Evolutionary conservation across 2,888 invertebrate species (phyloP), one percentile per base, ranked within the genome.

Genomic region (Pegoplata infirma): DNA sequence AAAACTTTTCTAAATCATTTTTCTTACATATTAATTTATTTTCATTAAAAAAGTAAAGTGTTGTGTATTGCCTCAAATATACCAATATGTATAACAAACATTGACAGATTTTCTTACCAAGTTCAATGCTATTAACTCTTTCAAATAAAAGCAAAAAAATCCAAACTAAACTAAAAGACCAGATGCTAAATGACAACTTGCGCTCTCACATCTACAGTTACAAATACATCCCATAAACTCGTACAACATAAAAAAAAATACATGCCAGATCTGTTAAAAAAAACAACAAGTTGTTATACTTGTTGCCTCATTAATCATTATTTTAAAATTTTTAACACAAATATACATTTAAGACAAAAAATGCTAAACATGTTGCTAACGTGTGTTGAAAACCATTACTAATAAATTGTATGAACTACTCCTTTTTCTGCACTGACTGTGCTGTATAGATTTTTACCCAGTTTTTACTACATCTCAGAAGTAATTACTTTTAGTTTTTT

Each of bases 261-360:
- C 32, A 32, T 32, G 32, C 32, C 28, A 28, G 8, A 44, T 7
- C 6, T 44, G 16, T 44, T 44, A 67, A 67, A 44, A 61, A 67
- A 59, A 40, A 56, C 67, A 75, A 55, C 74, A 74, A 74, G 67
- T 74, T 68, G 74, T 75, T 75, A 56, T 75, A 68, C 49, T 68
- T 75, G 75, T 63, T 75, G 75, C 47, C 75, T 68, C 68, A 75
- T 75, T 75, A 63, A 75, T 75, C 74, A 75, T 68, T 74, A 66
- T 67, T 14, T 21, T 49, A 10, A 7, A 32, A 10, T 32, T 32
- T 5, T n/a, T n/a, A n/a, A n/a, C n/a, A n/a, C n/a, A n/a, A 2
- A 23, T 6, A 23, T 32, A 10, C 10, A 32, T 10, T n/a, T n/a
- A 32, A 6, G 12, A 32, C 1, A 7, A 32, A 46, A 75, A 56